phyloP scores from a whole-genome alignment of 2,797 vertebrate genomes.

The Tragopan temminckii region DNA sequence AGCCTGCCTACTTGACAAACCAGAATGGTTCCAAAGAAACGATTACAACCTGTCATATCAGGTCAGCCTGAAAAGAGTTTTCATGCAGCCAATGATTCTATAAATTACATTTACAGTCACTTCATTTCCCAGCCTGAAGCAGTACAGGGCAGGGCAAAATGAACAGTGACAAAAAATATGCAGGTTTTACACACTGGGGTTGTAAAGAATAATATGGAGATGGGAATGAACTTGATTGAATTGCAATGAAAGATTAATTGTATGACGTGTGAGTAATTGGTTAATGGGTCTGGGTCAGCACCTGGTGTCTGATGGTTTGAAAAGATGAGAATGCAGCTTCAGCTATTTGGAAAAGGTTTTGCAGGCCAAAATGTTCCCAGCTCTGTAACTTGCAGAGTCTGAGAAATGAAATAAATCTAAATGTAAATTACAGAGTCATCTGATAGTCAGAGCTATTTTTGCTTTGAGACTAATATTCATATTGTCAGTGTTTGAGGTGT shows the following conservation, averaged over 20 bases:
- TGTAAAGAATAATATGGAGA: slow-evolving; percentile 71
- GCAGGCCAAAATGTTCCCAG: slow-evolving; percentile 76
- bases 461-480: slow-evolving; percentile 74
- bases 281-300: slow-evolving; percentile 79
- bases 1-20: slow-evolving; percentile 43
- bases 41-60: slow-evolving; percentile 2
- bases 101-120: slow-evolving; percentile 60
- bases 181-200: slow-evolving; percentile 52
- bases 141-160: slow-evolving; percentile 31
- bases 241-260: slow-evolving; percentile 79
- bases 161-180: slow-evolving; percentile 63
- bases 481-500: slow-evolving; percentile 36
- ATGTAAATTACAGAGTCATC: slow-evolving; percentile 79
- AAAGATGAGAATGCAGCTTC: slow-evolving; percentile 75
- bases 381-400: slow-evolving; percentile 73
- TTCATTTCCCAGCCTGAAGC: slow-evolving; percentile 48
- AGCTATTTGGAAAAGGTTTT: slow-evolving; percentile 77
- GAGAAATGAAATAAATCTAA: slow-evolving; percentile 81
- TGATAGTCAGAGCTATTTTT: slow-evolving; percentile 62
- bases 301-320: slow-evolving; percentile 72
- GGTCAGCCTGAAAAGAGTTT: slow-evolving; percentile 41
- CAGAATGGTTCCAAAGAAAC: slow-evolving; percentile 24
- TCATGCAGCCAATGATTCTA: slow-evolving; percentile 23
- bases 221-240: slow-evolving; percentile 67
- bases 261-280: slow-evolving; percentile 76